Evolutionary conservation across 2,113 vertebrate species (phyloP).

Genomic region (Pandion haliaetus): DNA sequence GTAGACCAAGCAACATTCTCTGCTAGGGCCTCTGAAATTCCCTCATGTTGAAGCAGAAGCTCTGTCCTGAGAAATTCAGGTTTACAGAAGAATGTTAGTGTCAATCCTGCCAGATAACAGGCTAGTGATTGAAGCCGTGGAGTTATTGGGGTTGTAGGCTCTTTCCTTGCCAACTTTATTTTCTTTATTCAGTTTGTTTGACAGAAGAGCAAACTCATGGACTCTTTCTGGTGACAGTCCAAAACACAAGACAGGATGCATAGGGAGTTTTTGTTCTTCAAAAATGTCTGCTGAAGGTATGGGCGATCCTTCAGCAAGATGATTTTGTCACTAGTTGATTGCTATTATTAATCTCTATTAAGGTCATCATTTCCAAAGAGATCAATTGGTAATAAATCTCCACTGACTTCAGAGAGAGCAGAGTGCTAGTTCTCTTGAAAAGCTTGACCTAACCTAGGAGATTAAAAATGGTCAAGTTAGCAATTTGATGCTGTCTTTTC

Average conservation of each 20-base stretch:
- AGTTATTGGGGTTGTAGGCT: background rate
- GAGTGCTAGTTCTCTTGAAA: background rate
- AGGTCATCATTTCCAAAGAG: background rate
- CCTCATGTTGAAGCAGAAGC: background rate
- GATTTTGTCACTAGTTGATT: background rate
- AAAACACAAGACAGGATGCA: background rate
- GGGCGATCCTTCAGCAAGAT: background rate
- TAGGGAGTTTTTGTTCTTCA: background rate
- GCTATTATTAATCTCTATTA: background rate
- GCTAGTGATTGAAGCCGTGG: background rate
- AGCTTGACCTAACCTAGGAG: background rate
- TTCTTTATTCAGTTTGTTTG: background rate
- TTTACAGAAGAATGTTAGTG: background rate
- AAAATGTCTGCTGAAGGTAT: background rate
- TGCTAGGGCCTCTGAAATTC: background rate
- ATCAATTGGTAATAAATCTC: background rate
- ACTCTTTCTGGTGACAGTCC: background rate
- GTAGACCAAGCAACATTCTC: background rate
- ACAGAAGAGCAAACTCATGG: background rate
- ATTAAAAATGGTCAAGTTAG: background rate
- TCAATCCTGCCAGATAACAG: background rate
- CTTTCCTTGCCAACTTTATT: background rate
- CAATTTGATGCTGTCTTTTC: background rate
- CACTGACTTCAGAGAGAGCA: background rate
- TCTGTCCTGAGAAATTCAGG: background rate